Evolutionary conservation across 2,797 vertebrate species (phyloP).

Genomic region (Brotula barbata): DNA sequence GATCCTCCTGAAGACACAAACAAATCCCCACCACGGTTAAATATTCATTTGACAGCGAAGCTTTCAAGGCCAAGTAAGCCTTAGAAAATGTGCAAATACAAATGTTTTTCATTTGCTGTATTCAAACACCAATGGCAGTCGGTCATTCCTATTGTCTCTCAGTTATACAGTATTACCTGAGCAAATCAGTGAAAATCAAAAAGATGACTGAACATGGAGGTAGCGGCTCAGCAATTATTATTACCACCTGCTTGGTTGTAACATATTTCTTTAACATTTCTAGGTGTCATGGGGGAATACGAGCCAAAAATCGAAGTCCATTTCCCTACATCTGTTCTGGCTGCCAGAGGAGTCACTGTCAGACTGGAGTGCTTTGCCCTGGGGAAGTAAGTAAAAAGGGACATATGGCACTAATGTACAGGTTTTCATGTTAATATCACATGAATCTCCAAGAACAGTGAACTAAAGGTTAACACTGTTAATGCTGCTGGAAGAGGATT

Average conservation of each 20-base stretch:
- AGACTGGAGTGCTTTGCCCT: slow-evolving; percentile 96
- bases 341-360: slow-evolving; percentile 90
- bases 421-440: slow-evolving; percentile 42
- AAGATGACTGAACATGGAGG: slow-evolving; percentile 28
- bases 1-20: too few species aligned
- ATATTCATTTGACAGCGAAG: too few species aligned
- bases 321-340: slow-evolving; percentile 88
- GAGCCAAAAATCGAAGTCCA: slow-evolving; percentile 99
- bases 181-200: slow-evolving; percentile 8
- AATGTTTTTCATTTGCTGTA: too few species aligned
- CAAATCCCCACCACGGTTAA: too few species aligned
- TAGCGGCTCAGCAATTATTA: slow-evolving; percentile 27
- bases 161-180: slow-evolving; percentile 30
- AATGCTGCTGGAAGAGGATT: slow-evolving; percentile 39
- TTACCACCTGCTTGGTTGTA: slow-evolving; percentile 30
- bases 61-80: too few species aligned
- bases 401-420: slow-evolving; percentile 43
- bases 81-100: too few species aligned
- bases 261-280: slow-evolving; percentile 58
- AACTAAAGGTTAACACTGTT: slow-evolving; percentile 29
- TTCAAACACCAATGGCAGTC: not conserved
- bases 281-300: slow-evolving; percentile 98
- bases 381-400: slow-evolving; percentile 91
- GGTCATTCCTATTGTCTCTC: slow-evolving; percentile 20
- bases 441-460: slow-evolving; percentile 46